A percentile compares a stretch with the other conserved stretches of the same genome.
These are phyloP conservation scores for Anaspis maculata DNA, from an alignment of 2,888 invertebrate genomes.

Conservation along the genomic window DNA sequence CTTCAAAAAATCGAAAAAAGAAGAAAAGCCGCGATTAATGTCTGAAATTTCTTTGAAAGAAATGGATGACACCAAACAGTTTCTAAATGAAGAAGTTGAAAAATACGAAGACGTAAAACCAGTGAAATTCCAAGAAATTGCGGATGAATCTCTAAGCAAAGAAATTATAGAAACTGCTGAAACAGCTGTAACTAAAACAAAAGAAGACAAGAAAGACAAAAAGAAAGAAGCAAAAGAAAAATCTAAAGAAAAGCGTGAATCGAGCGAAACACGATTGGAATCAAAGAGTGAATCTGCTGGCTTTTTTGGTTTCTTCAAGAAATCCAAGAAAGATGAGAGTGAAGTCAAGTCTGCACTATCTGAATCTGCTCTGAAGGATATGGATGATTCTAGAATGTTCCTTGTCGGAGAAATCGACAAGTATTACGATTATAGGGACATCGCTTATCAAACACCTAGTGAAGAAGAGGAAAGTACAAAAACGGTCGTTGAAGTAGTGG, in stretches of 20 bases:
- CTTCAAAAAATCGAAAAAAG: too few relatives aligned
- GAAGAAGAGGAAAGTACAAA: too few relatives aligned
- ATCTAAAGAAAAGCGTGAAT: neutral
- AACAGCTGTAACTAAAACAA: neutral
- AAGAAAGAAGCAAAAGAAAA: neutral
- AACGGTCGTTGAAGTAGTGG: too few relatives aligned
- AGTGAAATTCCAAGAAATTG: constrained; percentile 2
- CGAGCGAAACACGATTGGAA: too few relatives aligned
- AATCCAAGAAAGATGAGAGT: constrained; percentile 7
- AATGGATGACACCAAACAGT: constrained; percentile 19
- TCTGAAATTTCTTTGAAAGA: constrained; percentile 15
- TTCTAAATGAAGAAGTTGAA: constrained; percentile 20
- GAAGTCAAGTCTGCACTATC: constrained; percentile 8
- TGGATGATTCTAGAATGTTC: constrained; percentile 18
- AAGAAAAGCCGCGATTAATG: too few relatives aligned
- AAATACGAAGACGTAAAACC: constrained; percentile 22
- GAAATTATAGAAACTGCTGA: neutral
- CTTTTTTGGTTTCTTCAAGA: neutral
- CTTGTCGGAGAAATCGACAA: constrained; percentile 20
- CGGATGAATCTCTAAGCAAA: too few relatives aligned
- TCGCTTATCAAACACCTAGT: too few relatives aligned
- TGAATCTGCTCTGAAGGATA: constrained; percentile 17
- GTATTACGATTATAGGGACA: constrained; percentile 21
- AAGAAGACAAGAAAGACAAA: neutral
- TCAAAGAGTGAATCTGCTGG: constrained; percentile 7